Evolutionary conservation across 2,888 invertebrate species (phyloP).

Genomic region (Glomeris marginata): DNA sequence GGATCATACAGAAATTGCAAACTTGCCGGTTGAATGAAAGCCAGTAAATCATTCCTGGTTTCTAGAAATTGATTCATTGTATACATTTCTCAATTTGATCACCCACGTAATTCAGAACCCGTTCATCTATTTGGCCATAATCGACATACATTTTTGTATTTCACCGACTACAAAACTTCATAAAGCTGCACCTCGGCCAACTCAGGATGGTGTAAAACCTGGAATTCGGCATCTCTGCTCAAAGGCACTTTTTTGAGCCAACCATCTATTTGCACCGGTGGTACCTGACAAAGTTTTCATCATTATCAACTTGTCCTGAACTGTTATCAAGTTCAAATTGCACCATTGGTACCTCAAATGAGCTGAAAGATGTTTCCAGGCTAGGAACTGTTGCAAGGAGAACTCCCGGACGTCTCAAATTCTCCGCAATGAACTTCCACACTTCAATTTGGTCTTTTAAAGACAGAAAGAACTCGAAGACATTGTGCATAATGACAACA

Average conservation of each 20-base stretch:
- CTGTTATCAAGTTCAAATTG: neutral
- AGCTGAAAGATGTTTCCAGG: conserved; percentile 38
- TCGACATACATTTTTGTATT: no score
- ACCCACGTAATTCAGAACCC: no score
- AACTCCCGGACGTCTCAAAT: conserved; percentile 38
- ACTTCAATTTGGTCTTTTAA: conserved; percentile 41
- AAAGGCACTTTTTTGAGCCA: conserved; percentile 20
- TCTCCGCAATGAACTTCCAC: conserved; percentile 43
- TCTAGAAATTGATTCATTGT: no score
- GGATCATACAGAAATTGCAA: conserved; percentile 28
- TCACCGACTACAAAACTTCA: conserved; percentile 12
- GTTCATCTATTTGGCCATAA: no score
- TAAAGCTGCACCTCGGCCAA: conserved; percentile 17
- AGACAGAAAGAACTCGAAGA: conserved; percentile 51
- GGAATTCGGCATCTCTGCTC: conserved; percentile 13
- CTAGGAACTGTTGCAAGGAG: conserved; percentile 44
- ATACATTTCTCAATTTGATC: no score
- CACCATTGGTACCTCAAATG: conserved; percentile 25
- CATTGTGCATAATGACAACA: conserved; percentile 48
- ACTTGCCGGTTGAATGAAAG: conserved; percentile 8
- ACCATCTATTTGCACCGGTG: neutral
- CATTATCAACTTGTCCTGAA: neutral
- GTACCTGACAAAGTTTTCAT: neutral
- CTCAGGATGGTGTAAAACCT: conserved; percentile 14
- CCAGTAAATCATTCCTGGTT: no score